Percentiles rank a stretch among this genome's conserved stretches.
Conservation (phyloP, 2,888 invertebrate species). For the Heliconius ismenius region DNA sequence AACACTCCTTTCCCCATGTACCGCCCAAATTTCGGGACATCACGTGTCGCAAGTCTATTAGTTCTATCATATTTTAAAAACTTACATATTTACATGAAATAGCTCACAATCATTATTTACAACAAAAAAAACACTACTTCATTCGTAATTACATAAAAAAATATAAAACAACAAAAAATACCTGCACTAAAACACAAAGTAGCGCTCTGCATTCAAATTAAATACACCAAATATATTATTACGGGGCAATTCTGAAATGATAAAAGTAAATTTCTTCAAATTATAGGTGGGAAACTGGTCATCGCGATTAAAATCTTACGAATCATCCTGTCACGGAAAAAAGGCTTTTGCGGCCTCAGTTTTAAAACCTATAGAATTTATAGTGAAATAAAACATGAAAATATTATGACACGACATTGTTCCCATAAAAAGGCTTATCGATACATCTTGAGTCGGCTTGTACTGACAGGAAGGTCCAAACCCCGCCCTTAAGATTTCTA, state of each 20-base stretch:
- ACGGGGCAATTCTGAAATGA: conserved; percentile 39
- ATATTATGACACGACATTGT: conserved; percentile 49
- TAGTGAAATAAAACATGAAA: conserved; percentile 38
- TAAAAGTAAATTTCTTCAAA: conserved; percentile 44
- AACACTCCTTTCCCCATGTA: too few species aligned
- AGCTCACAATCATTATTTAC: not conserved
- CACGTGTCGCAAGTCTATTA: too few species aligned
- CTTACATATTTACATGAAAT: not conserved
- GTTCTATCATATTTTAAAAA: too few species aligned
- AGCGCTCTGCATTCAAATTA: conserved; percentile 22
- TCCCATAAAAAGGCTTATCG: conserved; percentile 47
- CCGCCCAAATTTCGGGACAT: too few species aligned
- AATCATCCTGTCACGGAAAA: conserved; percentile 23
- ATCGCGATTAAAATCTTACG: conserved; percentile 35
- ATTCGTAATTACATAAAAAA: conserved; percentile 8
- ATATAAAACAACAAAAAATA: not conserved
- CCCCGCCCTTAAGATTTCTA: conserved; percentile 44
- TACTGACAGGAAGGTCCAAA: conserved; percentile 44
- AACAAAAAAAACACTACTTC: not conserved
- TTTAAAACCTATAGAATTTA: conserved; percentile 22
- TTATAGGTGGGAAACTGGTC: conserved; percentile 39
- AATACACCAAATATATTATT: conserved; percentile 25
- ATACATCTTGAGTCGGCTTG: conserved; percentile 42
- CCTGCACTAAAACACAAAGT: conserved; percentile 11
- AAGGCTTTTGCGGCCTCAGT: conserved; percentile 2